These are phyloP conservation scores for Synanthedon andrenaeformis DNA, from an alignment of 2,888 invertebrate species.

Conservation along the genomic window DNA sequence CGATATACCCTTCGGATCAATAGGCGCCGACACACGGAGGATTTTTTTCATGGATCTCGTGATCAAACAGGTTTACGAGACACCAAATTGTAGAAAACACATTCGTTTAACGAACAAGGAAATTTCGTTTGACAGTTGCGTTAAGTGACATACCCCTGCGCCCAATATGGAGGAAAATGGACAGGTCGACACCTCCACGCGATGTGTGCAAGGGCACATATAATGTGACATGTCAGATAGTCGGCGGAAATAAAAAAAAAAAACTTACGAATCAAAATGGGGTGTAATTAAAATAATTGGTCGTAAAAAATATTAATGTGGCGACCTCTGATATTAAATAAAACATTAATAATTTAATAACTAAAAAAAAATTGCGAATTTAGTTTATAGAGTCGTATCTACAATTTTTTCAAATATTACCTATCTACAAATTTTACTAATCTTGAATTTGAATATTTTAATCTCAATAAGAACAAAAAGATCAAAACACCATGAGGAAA, in stretches of 20 bases:
- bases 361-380: too few species aligned
- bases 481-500: too few species aligned
- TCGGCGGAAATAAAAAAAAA: background rate
- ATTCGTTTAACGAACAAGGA: background rate
- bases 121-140: background rate
- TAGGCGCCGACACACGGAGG: slow-evolving; percentile 48
- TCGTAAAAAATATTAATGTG: too few species aligned
- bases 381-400: too few species aligned
- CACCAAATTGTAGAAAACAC: slow-evolving; percentile 26
- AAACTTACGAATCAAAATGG: background rate
- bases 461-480: too few species aligned
- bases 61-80: slow-evolving; percentile 51
- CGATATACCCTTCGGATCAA: slow-evolving; percentile 54
- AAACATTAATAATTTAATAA: too few species aligned
- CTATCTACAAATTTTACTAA: too few species aligned
- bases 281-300: too few species aligned
- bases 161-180: background rate
- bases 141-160: background rate
- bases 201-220: slow-evolving; percentile 1
- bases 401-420: too few species aligned
- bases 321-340: too few species aligned
- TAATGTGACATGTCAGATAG: background rate
- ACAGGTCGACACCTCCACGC: slow-evolving; percentile 2
- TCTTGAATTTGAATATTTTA: too few species aligned
- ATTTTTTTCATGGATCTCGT: slow-evolving; percentile 51